Evolutionary conservation across 2,888 invertebrate species (phyloP).

Genomic region (Ornithoptera priamus): DNA sequence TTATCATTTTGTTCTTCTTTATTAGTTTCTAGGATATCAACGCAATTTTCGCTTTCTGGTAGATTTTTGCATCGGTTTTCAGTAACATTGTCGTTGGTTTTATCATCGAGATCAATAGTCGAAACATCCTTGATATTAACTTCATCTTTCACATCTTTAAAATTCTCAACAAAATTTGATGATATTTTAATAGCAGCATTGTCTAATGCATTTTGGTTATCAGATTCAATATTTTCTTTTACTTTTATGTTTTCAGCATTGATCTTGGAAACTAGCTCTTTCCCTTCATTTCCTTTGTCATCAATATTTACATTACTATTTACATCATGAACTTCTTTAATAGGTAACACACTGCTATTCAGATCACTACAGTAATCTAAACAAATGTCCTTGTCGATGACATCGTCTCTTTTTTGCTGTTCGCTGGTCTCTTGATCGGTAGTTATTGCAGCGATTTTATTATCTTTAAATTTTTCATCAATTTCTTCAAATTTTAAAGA

Average conservation of each 20-base stretch:
- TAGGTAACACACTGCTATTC: slow-evolving; percentile 21
- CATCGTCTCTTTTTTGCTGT: neutral
- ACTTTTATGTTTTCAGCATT: neutral
- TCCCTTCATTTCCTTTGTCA: neutral
- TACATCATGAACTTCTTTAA: slow-evolving; percentile 26
- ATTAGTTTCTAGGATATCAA: neutral
- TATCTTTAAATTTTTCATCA: neutral
- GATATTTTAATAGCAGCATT: neutral
- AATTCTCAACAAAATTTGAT: neutral
- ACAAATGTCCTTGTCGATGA: neutral
- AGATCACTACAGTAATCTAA: neutral
- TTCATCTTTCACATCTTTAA: neutral
- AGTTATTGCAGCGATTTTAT: neutral
- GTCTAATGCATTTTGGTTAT: neutral
- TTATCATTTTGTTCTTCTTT: slow-evolving; percentile 1
- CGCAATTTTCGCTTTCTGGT: neutral
- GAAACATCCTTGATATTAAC: neutral
- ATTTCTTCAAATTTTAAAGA: slow-evolving; percentile 39
- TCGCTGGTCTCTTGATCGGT: neutral
- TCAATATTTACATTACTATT: slow-evolving; percentile 9
- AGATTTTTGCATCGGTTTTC: neutral
- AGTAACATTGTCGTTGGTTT: slow-evolving; percentile 11
- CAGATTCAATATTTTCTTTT: slow-evolving; percentile 1
- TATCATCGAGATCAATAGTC: neutral
- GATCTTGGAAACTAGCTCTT: neutral